These are phyloP conservation scores for Pterocles burchelli DNA, from an alignment of 2,113 vertebrate genomes.

Conservation along the genomic window DNA sequence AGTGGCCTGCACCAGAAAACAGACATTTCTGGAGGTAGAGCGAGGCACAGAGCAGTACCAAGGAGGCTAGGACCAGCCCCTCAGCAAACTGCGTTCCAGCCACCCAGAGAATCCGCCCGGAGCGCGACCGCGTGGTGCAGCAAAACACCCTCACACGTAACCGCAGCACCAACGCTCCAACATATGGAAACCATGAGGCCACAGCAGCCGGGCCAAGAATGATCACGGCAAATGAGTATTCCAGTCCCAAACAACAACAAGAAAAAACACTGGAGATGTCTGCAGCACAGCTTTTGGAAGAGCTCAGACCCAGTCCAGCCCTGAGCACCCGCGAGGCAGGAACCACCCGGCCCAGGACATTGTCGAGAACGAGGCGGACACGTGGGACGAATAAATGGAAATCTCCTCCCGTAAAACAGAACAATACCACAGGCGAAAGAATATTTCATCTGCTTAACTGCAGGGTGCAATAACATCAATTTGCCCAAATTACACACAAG, in stretches of 20 bases:
- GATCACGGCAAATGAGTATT: background rate
- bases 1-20: background rate
- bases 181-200: conserved; percentile 49
- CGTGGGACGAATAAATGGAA: background rate
- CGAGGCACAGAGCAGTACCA: background rate
- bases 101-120: background rate
- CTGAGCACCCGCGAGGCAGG: accelerated
- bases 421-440: background rate
- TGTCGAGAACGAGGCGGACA: accelerated
- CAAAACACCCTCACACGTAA: background rate
- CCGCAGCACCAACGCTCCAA: background rate
- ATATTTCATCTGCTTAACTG: conserved; percentile 44
- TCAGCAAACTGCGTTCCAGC: background rate
- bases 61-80: background rate
- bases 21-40: background rate
- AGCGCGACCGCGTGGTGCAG: background rate
- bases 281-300: background rate
- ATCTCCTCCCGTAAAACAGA: background rate
- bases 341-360: background rate
- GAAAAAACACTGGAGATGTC: background rate
- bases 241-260: background rate
- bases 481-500: conserved; percentile 48
- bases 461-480: conserved; percentile 46
- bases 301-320: background rate
- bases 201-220: background rate